A percentile compares a stretch with the other conserved stretches of the same genome.
These are phyloP conservation scores for Samia ricini DNA, from an alignment of 1,140 invertebrate genomes.

Conservation along the genomic window DNA sequence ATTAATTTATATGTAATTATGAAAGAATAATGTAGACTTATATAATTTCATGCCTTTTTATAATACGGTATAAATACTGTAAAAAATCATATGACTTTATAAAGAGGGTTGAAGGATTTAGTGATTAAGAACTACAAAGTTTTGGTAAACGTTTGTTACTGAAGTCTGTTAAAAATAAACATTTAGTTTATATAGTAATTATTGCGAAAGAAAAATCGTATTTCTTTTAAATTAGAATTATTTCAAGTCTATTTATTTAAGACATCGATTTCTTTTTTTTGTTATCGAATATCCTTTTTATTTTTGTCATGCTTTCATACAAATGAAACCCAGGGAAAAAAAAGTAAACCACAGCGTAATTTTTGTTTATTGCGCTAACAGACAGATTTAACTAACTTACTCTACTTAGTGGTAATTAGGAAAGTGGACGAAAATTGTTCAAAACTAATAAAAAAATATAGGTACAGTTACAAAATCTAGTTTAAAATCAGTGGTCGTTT, in stretches of 20 bases:
- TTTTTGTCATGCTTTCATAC: too few relatives aligned
- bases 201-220: too few relatives aligned
- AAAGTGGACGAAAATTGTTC: background rate
- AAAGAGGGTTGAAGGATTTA: background rate
- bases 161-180: too few relatives aligned
- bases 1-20: background rate
- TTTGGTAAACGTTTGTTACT: too few relatives aligned
- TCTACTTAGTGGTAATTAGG: background rate
- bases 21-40: too few relatives aligned
- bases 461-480: constrained; percentile 10
- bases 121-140: too few relatives aligned
- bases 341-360: background rate
- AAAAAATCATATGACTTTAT: background rate
- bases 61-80: background rate
- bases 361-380: background rate
- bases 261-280: too few relatives aligned
- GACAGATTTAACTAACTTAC: background rate
- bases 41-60: background rate
- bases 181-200: too few relatives aligned
- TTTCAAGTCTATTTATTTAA: too few relatives aligned
- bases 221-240: too few relatives aligned
- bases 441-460: background rate
- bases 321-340: too few relatives aligned
- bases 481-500: constrained; percentile 7
- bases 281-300: too few relatives aligned